Evolutionary conservation across 2,797 vertebrate genomes (phyloP).

Genomic region (Menidia menidia): DNA sequence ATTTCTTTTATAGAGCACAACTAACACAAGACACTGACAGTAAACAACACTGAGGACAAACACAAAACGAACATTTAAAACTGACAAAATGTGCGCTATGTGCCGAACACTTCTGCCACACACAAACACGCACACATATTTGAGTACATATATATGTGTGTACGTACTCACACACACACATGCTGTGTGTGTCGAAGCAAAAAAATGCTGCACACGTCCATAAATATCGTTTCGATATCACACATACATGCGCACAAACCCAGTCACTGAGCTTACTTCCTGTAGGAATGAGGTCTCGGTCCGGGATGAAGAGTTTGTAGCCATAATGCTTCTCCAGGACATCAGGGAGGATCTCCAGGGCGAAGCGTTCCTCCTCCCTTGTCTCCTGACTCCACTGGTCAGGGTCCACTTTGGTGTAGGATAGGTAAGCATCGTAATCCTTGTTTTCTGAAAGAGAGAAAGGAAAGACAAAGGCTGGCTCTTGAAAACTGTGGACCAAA

Average conservation of each 20-base stretch:
- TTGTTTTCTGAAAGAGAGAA: conserved; percentile 88
- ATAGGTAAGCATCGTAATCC: conserved; percentile 97
- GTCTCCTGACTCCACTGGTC: conserved; percentile 99
- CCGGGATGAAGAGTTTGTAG: conserved; percentile 97
- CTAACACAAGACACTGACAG: conserved; percentile 64
- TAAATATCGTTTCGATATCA: not conserved
- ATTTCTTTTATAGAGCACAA: conserved; percentile 26
- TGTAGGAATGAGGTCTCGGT: conserved; percentile 97
- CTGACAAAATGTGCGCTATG: conserved; percentile 25
- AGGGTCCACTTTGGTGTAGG: conserved; percentile 98
- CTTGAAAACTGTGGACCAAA: not conserved
- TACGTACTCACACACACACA: not conserved
- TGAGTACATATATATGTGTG: not conserved
- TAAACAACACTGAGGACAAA: conserved; percentile 46
- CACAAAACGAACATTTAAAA: conserved; percentile 34
- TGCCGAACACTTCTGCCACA: conserved; percentile 12
- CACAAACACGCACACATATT: not conserved
- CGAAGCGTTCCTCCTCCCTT: conserved; percentile 96
- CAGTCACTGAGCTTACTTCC: conserved; percentile 86
- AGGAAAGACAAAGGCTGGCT: not conserved
- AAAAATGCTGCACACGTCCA: not conserved
- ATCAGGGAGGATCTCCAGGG: conserved; percentile 96
- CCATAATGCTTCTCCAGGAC: conserved; percentile 99
- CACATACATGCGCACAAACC: conserved; percentile 12
- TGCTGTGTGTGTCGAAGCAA: too few species aligned